phyloP scores from a whole-genome alignment of 1,140 invertebrate species.

The Neodiprion fabricii region DNA sequence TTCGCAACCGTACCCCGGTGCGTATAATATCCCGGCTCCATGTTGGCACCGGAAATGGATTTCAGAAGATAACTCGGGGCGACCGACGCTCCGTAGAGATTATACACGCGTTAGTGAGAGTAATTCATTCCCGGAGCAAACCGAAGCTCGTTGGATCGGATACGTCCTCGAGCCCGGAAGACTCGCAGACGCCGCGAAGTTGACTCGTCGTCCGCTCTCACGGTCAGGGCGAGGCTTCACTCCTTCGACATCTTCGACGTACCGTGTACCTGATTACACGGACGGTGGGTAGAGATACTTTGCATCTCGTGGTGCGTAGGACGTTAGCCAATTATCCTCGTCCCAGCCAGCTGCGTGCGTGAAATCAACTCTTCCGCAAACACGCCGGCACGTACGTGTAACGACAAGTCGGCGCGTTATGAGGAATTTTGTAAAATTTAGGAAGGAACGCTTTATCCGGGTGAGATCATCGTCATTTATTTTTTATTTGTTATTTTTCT shows the following conservation, averaged over 20 bases:
- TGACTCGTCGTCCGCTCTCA: not conserved
- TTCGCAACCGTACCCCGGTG: no score
- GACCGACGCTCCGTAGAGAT: not conserved
- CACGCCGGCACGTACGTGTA: no score
- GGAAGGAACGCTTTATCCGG: no score
- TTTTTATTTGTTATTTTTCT: no score
- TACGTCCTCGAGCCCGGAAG: not conserved
- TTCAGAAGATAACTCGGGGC: not conserved
- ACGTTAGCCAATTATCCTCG: not conserved
- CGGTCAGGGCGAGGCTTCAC: not conserved
- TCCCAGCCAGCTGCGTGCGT: no score
- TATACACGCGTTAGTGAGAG: not conserved
- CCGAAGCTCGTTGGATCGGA: no score
- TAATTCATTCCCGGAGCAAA: not conserved
- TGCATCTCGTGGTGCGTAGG: not conserved
- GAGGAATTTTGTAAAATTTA: no score
- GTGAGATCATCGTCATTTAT: no score
- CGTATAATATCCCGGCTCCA: no score
- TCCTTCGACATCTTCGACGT: not conserved
- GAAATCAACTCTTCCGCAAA: no score
- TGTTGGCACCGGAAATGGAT: not conserved
- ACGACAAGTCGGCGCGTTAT: no score
- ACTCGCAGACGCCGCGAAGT: not conserved
- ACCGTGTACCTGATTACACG: not conserved
- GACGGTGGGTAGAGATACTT: not conserved